Evolutionary conservation across 2,888 invertebrate species (phyloP).

Genomic region (Ctenicera cuprea): DNA sequence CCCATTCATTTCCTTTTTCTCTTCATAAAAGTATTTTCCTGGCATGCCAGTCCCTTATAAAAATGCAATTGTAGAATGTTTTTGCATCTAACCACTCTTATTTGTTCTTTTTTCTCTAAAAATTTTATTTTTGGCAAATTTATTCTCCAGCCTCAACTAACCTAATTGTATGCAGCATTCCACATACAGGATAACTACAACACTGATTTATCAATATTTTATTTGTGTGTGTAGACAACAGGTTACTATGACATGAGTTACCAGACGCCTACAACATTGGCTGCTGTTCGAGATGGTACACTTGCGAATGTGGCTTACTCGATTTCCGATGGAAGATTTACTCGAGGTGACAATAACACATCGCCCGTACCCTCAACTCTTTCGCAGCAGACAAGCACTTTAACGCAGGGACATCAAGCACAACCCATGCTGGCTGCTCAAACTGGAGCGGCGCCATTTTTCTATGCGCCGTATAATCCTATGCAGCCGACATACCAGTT

Average conservation of each 20-base stretch:
- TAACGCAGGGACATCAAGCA: slow-evolving; percentile 74
- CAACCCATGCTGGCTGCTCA: slow-evolving; percentile 78
- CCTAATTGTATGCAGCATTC: not conserved
- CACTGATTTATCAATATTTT: not conserved
- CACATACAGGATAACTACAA: not conserved
- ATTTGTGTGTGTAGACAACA: slow-evolving; percentile 62
- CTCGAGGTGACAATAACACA: slow-evolving; percentile 86
- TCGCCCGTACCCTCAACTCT: slow-evolving; percentile 87
- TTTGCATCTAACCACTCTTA: too few species aligned
- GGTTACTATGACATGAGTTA: slow-evolving; percentile 86
- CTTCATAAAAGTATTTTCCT: too few species aligned
- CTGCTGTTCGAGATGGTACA: slow-evolving; percentile 80
- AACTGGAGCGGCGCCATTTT: slow-evolving; percentile 85
- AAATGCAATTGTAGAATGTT: too few species aligned
- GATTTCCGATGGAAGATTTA: slow-evolving; percentile 82
- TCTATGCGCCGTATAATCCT: slow-evolving; percentile 79
- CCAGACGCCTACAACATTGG: slow-evolving; percentile 83
- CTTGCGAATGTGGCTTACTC: slow-evolving; percentile 82
- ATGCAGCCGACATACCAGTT: slow-evolving; percentile 83
- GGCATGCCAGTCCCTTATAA: too few species aligned
- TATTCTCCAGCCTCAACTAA: too few species aligned
- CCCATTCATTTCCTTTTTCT: too few species aligned
- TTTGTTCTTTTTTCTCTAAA: too few species aligned
- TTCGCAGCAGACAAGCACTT: slow-evolving; percentile 80
- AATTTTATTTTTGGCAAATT: too few species aligned